Evolutionary conservation across 2,113 vertebrate genomes (phyloP).

Genomic region (Sander vitreus): DNA sequence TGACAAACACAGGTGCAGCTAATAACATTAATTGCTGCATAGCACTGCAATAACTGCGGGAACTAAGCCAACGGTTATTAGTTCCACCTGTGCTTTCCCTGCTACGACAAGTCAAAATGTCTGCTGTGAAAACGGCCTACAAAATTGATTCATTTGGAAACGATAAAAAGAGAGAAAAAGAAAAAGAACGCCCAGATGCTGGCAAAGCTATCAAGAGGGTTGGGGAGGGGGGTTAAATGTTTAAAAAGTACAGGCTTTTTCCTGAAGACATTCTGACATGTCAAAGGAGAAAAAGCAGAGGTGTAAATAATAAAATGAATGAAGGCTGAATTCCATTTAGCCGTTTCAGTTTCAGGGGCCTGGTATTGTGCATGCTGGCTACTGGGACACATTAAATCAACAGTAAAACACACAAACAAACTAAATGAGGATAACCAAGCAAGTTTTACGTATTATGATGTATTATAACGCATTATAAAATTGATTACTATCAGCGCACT

Average conservation of each 20-base stretch:
- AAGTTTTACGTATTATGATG: background rate
- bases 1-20: constrained; percentile 3
- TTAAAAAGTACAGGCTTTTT: background rate
- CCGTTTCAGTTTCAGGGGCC: background rate
- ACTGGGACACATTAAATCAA: background rate
- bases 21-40: background rate
- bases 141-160: background rate
- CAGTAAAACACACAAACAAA: background rate
- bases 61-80: constrained; percentile 13
- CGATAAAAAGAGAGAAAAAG: too few relatives aligned
- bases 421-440: too few relatives aligned
- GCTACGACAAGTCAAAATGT: background rate
- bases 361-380: background rate
- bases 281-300: background rate
- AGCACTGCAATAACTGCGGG: background rate
- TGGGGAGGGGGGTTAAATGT: background rate
- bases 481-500: background rate
- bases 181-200: background rate
- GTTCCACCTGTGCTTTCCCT: constrained; percentile 28
- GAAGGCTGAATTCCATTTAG: background rate
- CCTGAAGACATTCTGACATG: background rate
- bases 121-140: background rate
- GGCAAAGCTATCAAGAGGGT: background rate
- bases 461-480: background rate
- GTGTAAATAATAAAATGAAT: background rate